Evolutionary conservation across 2,888 invertebrate genomes (phyloP), one percentile per base, ranked within the genome.

Genomic region (Biston stratarius): DNA sequence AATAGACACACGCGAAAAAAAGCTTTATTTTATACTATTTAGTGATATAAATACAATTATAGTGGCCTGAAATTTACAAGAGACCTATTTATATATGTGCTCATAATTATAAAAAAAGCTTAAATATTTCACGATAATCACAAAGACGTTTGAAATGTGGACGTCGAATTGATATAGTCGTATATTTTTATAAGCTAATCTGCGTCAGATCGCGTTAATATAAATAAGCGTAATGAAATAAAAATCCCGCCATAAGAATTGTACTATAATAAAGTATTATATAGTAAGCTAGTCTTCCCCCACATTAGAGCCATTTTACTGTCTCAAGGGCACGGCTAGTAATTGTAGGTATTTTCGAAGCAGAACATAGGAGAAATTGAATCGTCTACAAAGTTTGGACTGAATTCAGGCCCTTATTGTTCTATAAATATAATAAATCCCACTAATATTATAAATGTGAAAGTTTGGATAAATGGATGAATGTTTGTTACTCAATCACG

Each of bases 201-300:
- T 48, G 58, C 48, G 62, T 63, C 62, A 59, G 55, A 61, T 48
- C 45, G 65, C 42, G 45, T 56, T 66, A 34, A 47, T 59, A 67
- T 63, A 67, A 67, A 67, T 63, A 53, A 67, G 57, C n/a, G 40
- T 44, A 58, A 59, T 44, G n/a, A 67, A 53, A 67, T 67, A 62
- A 63, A 59, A 58, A 53, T 34, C 61, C 52, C 38, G 44, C 38
- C 47, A 45, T 34, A 14, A 55, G 62, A 59, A 67, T 62, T 24
- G 51, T n/a, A 56, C 61, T 59, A 64, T 59, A 64, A 40, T 47
- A 63, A 64, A 45, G 40, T 48, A 40, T 55, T 15, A 14, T 42
- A 53, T 15, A 33, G 47, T 15, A 36, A 15, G 61, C 52, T 24
- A 45, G 36, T 48, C 24, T 55, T 65, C 44, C 36, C 49, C 15